Evolutionary conservation across 92 coral and sea anemone genomes (phyloP).

Genomic region (Pocillopora meandrina): DNA sequence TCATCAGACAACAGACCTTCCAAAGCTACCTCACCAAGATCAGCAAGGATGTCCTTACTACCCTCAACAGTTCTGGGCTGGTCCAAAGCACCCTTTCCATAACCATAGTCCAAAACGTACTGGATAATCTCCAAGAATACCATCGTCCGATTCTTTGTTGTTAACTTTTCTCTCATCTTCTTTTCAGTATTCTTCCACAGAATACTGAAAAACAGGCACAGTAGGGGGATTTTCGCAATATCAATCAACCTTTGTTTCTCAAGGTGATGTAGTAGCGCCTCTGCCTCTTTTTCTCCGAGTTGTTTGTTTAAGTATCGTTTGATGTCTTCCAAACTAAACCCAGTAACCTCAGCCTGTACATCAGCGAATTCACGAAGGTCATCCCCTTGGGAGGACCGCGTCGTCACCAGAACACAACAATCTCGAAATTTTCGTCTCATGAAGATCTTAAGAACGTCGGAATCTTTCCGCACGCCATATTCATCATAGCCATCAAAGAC

Average conservation of each 20-base stretch:
- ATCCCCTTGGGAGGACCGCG: constrained; percentile 9
- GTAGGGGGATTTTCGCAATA: constrained; percentile 23
- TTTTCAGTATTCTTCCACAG: constrained; percentile 29
- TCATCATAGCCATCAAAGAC: constrained; percentile 50
- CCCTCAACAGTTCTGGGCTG: background rate
- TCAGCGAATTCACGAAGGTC: constrained; percentile 3
- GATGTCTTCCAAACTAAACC: constrained; percentile 3
- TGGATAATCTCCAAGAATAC: constrained; percentile 15
- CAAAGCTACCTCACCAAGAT: background rate
- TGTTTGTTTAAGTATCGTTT: background rate
- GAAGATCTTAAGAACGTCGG: constrained; percentile 14
- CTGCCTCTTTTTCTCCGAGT: constrained; percentile 14
- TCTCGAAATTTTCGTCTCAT: background rate
- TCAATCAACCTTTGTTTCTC: background rate
- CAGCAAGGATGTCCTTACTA: background rate
- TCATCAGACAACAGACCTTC: background rate
- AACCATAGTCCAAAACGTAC: constrained; percentile 11
- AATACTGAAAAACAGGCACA: constrained; percentile 33
- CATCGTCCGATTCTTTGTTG: constrained; percentile 1
- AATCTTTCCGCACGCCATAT: background rate
- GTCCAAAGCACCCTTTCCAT: background rate
- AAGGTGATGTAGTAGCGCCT: constrained; percentile 1
- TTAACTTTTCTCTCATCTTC: background rate
- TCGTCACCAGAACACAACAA: constrained; percentile 33
- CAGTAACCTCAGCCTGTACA: constrained; percentile 19